phyloP scores from a whole-genome alignment of 2,113 vertebrate genomes.

The Lepisosteus osseus region DNA sequence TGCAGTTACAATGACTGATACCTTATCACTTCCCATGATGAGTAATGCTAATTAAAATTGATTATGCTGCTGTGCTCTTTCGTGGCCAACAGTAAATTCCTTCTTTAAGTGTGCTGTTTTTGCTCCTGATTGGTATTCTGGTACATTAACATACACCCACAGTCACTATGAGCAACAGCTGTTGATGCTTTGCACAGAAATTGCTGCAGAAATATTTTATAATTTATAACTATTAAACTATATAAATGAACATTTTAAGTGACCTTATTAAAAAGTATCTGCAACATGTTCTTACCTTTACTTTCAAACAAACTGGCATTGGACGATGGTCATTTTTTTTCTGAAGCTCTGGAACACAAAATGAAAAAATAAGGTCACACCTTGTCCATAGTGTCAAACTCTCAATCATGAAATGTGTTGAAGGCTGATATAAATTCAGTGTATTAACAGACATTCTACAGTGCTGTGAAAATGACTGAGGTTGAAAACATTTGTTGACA shows the following conservation, averaged over 20 bases:
- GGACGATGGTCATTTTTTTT: neutral
- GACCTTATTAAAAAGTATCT: conserved; percentile 57
- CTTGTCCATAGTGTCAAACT: too few species aligned
- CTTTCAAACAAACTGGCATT: too few species aligned
- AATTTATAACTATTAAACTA: conserved; percentile 27
- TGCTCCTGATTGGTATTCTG: conserved; percentile 23
- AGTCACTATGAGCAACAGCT: conserved; percentile 24
- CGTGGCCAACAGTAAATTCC: neutral
- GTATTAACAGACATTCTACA: too few species aligned
- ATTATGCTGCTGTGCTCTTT: conserved; percentile 34
- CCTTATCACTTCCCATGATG: conserved; percentile 78
- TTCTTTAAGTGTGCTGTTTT: neutral
- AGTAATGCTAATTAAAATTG: conserved; percentile 74
- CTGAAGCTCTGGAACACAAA: neutral
- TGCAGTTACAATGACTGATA: conserved; percentile 76
- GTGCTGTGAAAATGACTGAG: too few species aligned
- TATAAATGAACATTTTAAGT: conserved; percentile 30
- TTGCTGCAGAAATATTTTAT: conserved; percentile 22
- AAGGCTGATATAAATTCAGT: too few species aligned
- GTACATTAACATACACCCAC: conserved; percentile 9
- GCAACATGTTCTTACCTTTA: conserved; percentile 38
- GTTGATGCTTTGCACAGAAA: conserved; percentile 25
- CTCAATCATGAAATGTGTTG: too few species aligned
- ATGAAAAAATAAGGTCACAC: neutral
- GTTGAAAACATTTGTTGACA: too few species aligned